Evolutionary conservation across 1,140 invertebrate species (phyloP), one percentile per base, ranked within the genome.

Genomic region (Helicoverpa zea): DNA sequence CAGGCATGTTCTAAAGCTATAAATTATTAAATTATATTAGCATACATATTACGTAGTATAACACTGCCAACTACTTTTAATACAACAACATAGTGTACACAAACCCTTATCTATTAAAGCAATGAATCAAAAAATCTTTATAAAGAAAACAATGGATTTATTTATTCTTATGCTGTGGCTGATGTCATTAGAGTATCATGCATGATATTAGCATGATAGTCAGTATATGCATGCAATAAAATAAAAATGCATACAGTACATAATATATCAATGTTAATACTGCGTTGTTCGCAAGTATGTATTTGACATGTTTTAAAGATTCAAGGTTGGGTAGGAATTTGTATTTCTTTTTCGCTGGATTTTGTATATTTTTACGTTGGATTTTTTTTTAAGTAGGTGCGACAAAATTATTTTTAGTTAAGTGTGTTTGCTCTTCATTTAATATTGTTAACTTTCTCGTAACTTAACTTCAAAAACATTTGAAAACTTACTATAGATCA

Each of bases 141-240:
- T 77, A 77, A 30, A 64, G 75, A 66, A 23, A 66, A 77, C 75
- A 77, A 77, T 77, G 18, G 75, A 16, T 12, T 14, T 51, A 63
- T 47, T 51, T 35, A 23, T 35, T 63, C 18, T 68, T 56, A 47
- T 58, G 70, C 16, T 68, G 12, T 30, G 63, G 30, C 12, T 49
- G 64, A 79, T 79, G 76, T 58, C 35, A 79, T 79, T 52, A 70
- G 30, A 49, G 30, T 54, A 70, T 52, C n/a, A 77, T n/a, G 18
- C 43, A 56, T 58, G 14, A 13, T 3, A 58, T 58, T 30, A 43
- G 35, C 70, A 74, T 74, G 47, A 54, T 72, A 18, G 54, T 29
- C 47, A 72, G 3, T 23, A 52, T 49, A 51, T 58, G 70, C 70
- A 35, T 43, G 70, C 70, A 35, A 58, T 74, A 74, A 56, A 30